Evolutionary conservation across 1,140 invertebrate species (phyloP).

Genomic region (Penaeus japonicus): DNA sequence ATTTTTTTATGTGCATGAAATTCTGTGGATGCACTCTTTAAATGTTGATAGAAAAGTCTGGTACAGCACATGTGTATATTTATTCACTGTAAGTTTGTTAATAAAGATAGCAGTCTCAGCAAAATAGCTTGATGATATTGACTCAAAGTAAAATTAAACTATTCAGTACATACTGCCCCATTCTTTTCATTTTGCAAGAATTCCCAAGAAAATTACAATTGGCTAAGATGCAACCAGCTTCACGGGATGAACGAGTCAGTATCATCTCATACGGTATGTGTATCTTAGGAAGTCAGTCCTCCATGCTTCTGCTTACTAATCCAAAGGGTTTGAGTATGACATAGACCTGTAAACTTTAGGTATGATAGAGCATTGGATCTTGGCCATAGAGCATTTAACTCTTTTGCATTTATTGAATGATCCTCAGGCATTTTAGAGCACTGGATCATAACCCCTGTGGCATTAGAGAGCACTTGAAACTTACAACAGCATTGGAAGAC

Average conservation of each 20-base stretch:
- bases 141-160: not conserved
- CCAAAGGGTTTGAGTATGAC: constrained; percentile 1
- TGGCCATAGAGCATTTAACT: no score
- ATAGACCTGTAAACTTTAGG: not conserved
- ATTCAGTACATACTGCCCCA: not conserved
- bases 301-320: constrained; percentile 15
- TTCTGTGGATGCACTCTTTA: constrained; percentile 15
- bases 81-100: not conserved
- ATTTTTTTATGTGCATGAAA: constrained; percentile 4
- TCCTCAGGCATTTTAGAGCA: no score
- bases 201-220: constrained; percentile 14
- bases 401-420: no score
- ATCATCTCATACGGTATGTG: constrained; percentile 20
- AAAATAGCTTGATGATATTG: constrained; percentile 10
- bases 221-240: constrained; percentile 25
- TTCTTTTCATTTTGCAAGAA: not conserved
- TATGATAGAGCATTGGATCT: no score
- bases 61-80: not conserved
- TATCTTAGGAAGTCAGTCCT: not conserved
- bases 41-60: not conserved
- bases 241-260: constrained; percentile 11
- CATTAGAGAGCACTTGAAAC: no score
- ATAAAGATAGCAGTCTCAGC: not conserved
- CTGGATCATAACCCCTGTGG: no score
- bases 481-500: no score